Evolutionary conservation across 2,797 vertebrate species (phyloP), one percentile per base, ranked within the genome.

Genomic region (Platyrinchus mystaceus): DNA sequence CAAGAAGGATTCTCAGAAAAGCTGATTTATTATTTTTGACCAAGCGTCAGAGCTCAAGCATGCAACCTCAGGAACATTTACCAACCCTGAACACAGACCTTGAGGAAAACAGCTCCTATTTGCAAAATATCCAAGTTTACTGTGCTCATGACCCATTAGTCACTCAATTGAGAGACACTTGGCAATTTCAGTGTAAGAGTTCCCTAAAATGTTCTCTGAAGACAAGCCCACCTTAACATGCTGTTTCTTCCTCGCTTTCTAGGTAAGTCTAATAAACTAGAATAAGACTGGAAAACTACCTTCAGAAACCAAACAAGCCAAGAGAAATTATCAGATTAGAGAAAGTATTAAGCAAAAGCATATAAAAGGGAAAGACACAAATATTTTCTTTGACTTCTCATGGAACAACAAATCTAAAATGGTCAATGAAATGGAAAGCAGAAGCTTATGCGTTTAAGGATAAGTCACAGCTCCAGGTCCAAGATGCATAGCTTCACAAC

Each of bases 391-490:
- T 84, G 52, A 71, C 19, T 87, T 88, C 49, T 75, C 49, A 80
- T 58, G 68, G 66, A 95, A 94, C 66, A 84, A 36, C 43, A 68
- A 95, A 97, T 90, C 87, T 87, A 94, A 96, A 97, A 90, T 2
- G 19, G 94, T 69, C 47, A 49, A 23, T 39, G 55, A 82, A 91
- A 94, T 12, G 36, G 50, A 96, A 75, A 92, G 77, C 59, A 94
- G 92, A 94, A 96, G 93, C 96, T 67, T 93, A 97, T 86, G 63
- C 17, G 0, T 86, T 88, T 84, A 66, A 94, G 77, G 87, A 26
- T 93, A 96, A 95, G 92, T 97, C 98, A 98, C 98, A 98, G 98
- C 97, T 96, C 96, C 95, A 97, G 98, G 98, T 98, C 97, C 96
- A 96, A 98, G 96, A 97, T 97, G 98, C 97, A 98, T 97, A 98